A percentile compares a stretch with the other conserved stretches of the same genome.
Conservation (phyloP, 2,888 invertebrate species). For the Lasioglossum pauxillum region DNA sequence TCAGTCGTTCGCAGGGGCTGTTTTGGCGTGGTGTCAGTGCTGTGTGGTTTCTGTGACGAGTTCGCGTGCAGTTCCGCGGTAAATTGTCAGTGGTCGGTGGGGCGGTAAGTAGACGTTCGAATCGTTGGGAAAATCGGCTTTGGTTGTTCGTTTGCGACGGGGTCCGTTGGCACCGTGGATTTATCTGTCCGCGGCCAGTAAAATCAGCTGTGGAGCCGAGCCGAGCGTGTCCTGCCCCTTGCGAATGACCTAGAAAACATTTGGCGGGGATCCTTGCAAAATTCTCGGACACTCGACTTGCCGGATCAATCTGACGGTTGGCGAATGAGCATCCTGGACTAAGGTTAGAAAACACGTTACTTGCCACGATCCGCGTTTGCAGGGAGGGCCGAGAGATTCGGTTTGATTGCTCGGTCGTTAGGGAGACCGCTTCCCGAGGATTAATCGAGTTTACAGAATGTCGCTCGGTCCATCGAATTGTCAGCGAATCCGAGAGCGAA, state of each 20-base stretch:
- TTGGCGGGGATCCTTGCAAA: conserved; percentile 64
- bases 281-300: background rate
- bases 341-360: conserved; percentile 56
- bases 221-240: conserved; percentile 57
- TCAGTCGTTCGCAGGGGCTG: conserved; percentile 72
- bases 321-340: background rate
- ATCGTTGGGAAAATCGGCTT: background rate
- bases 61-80: conserved; percentile 51
- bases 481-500: conserved; percentile 24
- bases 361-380: background rate
- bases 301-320: background rate
- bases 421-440: conserved; percentile 22
- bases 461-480: conserved; percentile 33
- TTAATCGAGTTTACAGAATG: conserved; percentile 37
- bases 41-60: conserved; percentile 60
- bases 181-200: conserved; percentile 25
- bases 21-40: conserved; percentile 68
- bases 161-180: conserved; percentile 15
- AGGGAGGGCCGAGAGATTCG: background rate
- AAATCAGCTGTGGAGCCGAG: conserved; percentile 70
- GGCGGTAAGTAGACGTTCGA: conserved; percentile 52
- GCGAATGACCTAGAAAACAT: conserved; percentile 70
- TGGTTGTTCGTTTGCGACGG: background rate
- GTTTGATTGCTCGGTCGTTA: conserved; percentile 40
- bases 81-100: conserved; percentile 51